Evolutionary conservation across 2,797 vertebrate species (phyloP), one percentile per base, ranked within the genome.

Genomic region (Chaunax sp.): DNA sequence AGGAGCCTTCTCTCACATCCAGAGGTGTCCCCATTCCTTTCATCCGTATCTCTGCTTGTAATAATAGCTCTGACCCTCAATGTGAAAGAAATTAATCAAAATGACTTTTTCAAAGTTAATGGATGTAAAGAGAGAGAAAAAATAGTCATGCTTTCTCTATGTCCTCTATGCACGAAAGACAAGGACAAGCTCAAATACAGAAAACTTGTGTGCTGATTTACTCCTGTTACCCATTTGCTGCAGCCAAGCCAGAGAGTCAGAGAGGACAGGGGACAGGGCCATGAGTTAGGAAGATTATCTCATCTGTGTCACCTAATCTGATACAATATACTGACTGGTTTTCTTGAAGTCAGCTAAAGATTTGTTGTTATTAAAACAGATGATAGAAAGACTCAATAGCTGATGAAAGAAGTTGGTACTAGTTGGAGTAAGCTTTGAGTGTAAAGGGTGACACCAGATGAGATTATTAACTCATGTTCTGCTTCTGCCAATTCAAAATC

Each of bases 41-140:
- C 76, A 75, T 70, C 56, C 72, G 49, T 65, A 83, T 81, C 83
- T 86, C 57, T 53, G 75, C 72, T 71, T 68, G 80, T 88, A 88
- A 90, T 88, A 90, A 92, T 85, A 91, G 84, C 83, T 65, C 74
- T 85, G 90, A 90, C 85, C 86, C 83, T 89, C 83, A 76, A 64
- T 74, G 70, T 74, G 78, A 87, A 70, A 70, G 60, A 80, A 87
- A 92, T 88, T 63, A 71, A 90, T 90, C 83, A 89, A 71, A 81
- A 82, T 59, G 63, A 83, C 80, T 79, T 86, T 82, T 75, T 64
- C 71, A 78, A 83, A 88, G 89, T 90, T 90, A 92, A 91, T 91
- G 86, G 81, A 85, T 79, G 67, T 66, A 74, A 78, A 80, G 64
- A 77, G 64, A 84, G 11, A 75, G 52, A n/a, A 33, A 35, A 53